Base-by-base conservation (phyloP, 2,113 vertebrate genomes). In the Erythrocercus mccallii region DNA sequence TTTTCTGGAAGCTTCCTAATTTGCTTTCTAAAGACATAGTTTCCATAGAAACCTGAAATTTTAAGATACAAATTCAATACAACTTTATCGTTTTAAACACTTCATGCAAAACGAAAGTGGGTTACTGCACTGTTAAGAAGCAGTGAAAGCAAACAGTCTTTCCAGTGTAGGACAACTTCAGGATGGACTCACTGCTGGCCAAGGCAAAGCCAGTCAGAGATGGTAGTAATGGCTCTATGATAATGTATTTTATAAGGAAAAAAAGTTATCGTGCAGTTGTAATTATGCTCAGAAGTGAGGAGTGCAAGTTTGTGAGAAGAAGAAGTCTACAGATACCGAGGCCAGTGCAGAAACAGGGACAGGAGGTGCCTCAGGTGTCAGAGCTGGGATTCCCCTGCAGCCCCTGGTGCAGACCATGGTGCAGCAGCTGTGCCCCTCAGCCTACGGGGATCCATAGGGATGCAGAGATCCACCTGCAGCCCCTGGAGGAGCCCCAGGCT, bases 401-500 rank as follows among this genome's bases (percentile, higher is more conserved):
- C 2, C 4, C 0, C 0, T 20, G 18, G 21, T 50, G 35, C 35
- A 71, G 74, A 0, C 40, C 16, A 6, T 35, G 42, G 57, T 22
- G 42, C 27, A 2, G n/a, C 35, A 72, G 21, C 24, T 27, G 30
- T 40, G 30, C 20, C n/a, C 17, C n/a, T 53, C 48, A 30, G 47
- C 8, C 40, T 16, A 3, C 6, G 30, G 11, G 4, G 16, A 1
- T 17, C 4, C 48, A 22, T 6, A 20, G 2, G 16, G 35, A 20
- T 11, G 16, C 30, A 22, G 56, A n/a, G 10, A 40, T 48, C 13
- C 40, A 25, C 16, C 16, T 0, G 1, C 33, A 77, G 22, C 53
- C 17, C 3, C 0, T 33, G 15, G 5, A 53, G 27, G 28, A n/a
- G 23, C 7, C 38, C 10, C 28, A n/a, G 0, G 0, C 20, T 0